These are phyloP conservation scores for Chelidonichthys spinosus DNA, from an alignment of 2,797 vertebrate genomes.

Conservation along the genomic window DNA sequence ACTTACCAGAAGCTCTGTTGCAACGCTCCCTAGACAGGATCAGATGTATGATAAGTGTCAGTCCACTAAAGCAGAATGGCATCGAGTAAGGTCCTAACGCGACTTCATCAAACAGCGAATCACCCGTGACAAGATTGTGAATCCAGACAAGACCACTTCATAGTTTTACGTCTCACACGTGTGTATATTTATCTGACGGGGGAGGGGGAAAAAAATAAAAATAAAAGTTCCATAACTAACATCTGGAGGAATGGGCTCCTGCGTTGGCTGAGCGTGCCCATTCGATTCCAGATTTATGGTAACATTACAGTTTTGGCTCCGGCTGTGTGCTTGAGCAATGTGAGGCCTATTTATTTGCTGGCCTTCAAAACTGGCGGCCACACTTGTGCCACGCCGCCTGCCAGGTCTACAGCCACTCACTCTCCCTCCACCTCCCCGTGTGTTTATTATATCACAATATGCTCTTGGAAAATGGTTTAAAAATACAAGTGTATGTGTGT, in stretches of 20 bases:
- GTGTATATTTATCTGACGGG: conserved; percentile 64
- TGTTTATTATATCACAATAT: conserved; percentile 58
- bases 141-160: conserved; percentile 66
- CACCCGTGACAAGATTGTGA: conserved; percentile 57
- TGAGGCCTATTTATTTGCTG: conserved; percentile 73
- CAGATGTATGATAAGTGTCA: conserved; percentile 44
- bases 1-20: conserved; percentile 11
- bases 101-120: conserved; percentile 68
- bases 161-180: conserved; percentile 62
- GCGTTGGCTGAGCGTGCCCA: conserved; percentile 58
- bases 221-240: conserved; percentile 58
- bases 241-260: conserved; percentile 75
- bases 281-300: conserved; percentile 76
- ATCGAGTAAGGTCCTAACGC: conserved; percentile 43
- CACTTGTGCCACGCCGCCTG: conserved; percentile 56
- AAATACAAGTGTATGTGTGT: conserved; percentile 17
- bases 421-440: conserved; percentile 26
- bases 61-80: conserved; percentile 21
- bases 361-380: conserved; percentile 66
- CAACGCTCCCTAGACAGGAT: conserved; percentile 12
- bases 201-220: conserved; percentile 32
- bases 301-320: conserved; percentile 75
- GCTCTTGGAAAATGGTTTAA: conserved; percentile 39
- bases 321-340: conserved; percentile 45
- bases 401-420: conserved; percentile 58